A percentile compares a stretch with the other conserved stretches of the same genome.
phyloP scores from a whole-genome alignment of 2,797 vertebrate genomes.

The Lithobates pipiens region DNA sequence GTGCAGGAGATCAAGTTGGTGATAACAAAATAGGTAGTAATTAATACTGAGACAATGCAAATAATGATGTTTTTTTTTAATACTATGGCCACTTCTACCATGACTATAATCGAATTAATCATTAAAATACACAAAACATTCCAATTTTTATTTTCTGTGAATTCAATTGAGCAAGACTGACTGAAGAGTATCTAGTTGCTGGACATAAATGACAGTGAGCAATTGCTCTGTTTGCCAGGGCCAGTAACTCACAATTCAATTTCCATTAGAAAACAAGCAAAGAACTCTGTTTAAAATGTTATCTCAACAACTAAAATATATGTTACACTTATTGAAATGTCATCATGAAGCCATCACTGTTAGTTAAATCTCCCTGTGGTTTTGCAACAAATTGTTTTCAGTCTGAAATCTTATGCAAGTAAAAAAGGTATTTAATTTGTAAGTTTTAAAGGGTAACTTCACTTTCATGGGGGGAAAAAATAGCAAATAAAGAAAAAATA shows the following conservation, averaged over 20 bases:
- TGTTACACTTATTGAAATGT: constrained; percentile 44
- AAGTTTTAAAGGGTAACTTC: too few relatives aligned
- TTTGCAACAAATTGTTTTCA: constrained; percentile 20
- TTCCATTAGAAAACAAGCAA: constrained; percentile 27
- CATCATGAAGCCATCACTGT: constrained; percentile 40
- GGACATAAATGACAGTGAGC: constrained; percentile 33
- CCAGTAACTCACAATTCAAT: constrained; percentile 30
- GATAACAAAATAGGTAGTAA: too few relatives aligned
- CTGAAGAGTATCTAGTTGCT: background rate
- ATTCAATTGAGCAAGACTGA: constrained; percentile 16
- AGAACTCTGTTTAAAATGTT: constrained; percentile 36
- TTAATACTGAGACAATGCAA: too few relatives aligned
- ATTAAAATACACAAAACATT: too few relatives aligned
- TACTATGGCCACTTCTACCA: too few relatives aligned
- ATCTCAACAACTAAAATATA: constrained; percentile 28
- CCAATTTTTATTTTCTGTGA: background rate
- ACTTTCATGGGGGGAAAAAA: too few relatives aligned
- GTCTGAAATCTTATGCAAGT: background rate
- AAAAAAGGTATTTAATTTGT: too few relatives aligned
- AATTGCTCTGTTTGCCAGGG: constrained; percentile 21
- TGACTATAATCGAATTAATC: too few relatives aligned
- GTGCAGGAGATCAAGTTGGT: too few relatives aligned
- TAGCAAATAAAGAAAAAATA: too few relatives aligned
- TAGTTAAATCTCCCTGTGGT: background rate
- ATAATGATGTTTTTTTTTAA: too few relatives aligned